Evolutionary conservation across 1,140 invertebrate species (phyloP).

Genomic region (Himalopsyche phryganea): DNA sequence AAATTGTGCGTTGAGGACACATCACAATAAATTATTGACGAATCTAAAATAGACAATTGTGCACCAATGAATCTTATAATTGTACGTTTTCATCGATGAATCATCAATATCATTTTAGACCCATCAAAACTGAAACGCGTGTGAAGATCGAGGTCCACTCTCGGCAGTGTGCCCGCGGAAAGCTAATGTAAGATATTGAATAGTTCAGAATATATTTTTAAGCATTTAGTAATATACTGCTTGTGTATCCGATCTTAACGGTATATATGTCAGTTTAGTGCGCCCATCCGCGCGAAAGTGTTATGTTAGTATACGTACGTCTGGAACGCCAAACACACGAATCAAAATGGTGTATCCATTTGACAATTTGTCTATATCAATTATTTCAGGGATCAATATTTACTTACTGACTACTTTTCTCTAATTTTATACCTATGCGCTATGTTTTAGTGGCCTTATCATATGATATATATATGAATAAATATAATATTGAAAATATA

Average conservation of each 20-base stretch:
- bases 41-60: no score
- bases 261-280: no score
- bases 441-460: slow-evolving; percentile 36
- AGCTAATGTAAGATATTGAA: not conserved
- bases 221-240: slow-evolving; percentile 2
- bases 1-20: no score
- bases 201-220: slow-evolving; percentile 3
- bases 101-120: no score
- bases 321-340: not conserved
- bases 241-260: slow-evolving; percentile 15
- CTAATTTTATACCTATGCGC: slow-evolving; percentile 35
- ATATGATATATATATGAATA: slow-evolving; percentile 25
- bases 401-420: slow-evolving; percentile 33
- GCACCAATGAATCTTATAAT: no score
- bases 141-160: no score
- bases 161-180: no score
- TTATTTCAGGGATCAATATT: slow-evolving; percentile 36
- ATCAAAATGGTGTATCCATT: slow-evolving; percentile 9
- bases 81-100: no score
- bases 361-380: slow-evolving; percentile 32
- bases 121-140: no score
- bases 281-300: no score
- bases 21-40: no score
- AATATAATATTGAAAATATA: slow-evolving; percentile 23
- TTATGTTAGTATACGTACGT: no score